Evolutionary conservation across 1,140 invertebrate genomes (phyloP), one percentile per base, ranked within the genome.

Genomic region (Asbolus verrucosus): DNA sequence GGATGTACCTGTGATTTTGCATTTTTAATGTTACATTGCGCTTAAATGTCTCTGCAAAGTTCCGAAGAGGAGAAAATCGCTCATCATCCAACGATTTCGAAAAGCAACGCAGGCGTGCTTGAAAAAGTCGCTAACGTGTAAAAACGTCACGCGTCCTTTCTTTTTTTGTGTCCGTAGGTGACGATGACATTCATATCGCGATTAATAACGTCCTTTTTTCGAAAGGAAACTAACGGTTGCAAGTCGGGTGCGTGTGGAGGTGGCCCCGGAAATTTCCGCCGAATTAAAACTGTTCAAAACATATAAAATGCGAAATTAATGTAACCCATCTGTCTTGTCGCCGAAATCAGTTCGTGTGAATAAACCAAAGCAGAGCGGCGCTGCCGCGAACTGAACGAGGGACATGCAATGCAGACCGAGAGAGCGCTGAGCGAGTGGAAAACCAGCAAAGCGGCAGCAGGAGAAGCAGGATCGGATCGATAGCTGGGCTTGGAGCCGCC

Each of bases 251-350:
- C 21, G 15, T 14, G 41, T 19, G 4, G n/a, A n/a, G n/a, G n/a
- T n/a, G n/a, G n/a, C 41, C n/a, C 18, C 36, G n/a, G 13, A 43
- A 30, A 21, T 50, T 65, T 72, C 70, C 70, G 68, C 67, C 70
- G 59, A 72, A 69, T 72, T 72, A 69, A 72, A 72, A 72, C 67
- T 72, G 71, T 72, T 72, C 67, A 66, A 72, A 72, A 72, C 71
- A 72, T 68, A 69, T 72, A 72, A 72, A 72, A 72, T 72, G 46
- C 41, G 63, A 69, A 72, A 72, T 72, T 68, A 72, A 72, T 72
- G 66, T 72, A 46, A 39, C 38, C 67, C 66, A 72, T 72, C 71
- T 66, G 65, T 72, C 71, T 72, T 72, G 61, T 72, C 71, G 30
- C n/a, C 62, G 43, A 41, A 60, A 65, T 62, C 71, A 36, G 61